Percentiles rank a stretch among this genome's conserved stretches.
Conservation (phyloP, 2,888 invertebrate species). For the Eupithecia pulchellata region DNA sequence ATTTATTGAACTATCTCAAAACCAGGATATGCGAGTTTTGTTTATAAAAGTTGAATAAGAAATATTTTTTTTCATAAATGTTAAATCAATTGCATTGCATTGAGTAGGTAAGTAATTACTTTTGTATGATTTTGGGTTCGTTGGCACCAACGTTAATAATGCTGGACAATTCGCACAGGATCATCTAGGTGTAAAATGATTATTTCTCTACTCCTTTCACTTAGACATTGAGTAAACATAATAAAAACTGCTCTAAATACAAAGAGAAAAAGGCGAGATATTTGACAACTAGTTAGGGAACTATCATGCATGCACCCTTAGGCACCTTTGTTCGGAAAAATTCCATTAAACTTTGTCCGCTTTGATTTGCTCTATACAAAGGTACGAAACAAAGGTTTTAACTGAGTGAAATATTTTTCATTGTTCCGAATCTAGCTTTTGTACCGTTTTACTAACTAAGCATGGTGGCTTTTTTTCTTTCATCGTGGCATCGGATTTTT, state of each 20-base stretch:
- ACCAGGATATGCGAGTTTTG: neutral
- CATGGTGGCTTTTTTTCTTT: neutral
- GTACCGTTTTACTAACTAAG: neutral
- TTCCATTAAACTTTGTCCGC: constrained; percentile 1
- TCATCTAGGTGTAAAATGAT: too few relatives aligned
- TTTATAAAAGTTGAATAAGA: neutral
- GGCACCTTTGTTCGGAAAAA: neutral
- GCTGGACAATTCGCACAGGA: too few relatives aligned
- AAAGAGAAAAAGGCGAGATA: neutral
- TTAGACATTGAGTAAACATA: too few relatives aligned
- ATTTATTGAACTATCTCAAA: too few relatives aligned
- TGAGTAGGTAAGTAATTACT: neutral
- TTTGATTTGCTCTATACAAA: neutral
- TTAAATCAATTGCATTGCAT: neutral
- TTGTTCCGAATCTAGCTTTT: neutral
- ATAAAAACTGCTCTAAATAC: neutral
- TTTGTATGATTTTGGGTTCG: too few relatives aligned
- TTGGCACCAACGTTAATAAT: too few relatives aligned
- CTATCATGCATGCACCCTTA: too few relatives aligned
- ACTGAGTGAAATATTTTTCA: neutral
- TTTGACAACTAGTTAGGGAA: neutral
- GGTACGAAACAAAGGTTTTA: neutral
- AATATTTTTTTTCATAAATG: neutral
- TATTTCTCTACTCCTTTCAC: too few relatives aligned
- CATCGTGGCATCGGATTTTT: neutral